Evolutionary conservation across 2,797 vertebrate species (phyloP).

Genomic region (Liasis olivaceus): DNA sequence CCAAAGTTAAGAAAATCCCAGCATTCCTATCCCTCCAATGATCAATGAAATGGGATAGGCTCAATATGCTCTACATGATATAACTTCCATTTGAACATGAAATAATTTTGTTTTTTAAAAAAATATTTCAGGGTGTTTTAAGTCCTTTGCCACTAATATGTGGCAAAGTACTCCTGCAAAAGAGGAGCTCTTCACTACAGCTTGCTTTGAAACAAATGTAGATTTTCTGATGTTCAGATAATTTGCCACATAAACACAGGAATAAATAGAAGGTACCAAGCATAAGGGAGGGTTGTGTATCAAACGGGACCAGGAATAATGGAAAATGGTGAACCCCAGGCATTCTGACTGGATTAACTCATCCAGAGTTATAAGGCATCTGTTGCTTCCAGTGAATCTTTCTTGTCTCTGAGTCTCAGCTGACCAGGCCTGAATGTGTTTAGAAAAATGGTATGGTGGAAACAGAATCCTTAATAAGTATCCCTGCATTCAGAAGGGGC

Average conservation of each 20-base stretch:
- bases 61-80: neutral
- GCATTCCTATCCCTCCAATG: neutral
- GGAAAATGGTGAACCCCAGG: too few relatives aligned
- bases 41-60: neutral
- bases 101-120: neutral
- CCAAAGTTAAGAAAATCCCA: neutral
- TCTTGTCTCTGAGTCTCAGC: too few relatives aligned
- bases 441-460: too few relatives aligned
- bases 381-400: too few relatives aligned
- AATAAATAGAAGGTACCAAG: too few relatives aligned
- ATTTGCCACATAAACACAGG: neutral
- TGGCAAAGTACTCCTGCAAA: neutral
- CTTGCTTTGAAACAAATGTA: neutral
- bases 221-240: neutral
- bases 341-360: too few relatives aligned
- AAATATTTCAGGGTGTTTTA: neutral
- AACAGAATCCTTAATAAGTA: too few relatives aligned
- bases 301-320: too few relatives aligned
- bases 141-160: neutral
- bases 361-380: too few relatives aligned
- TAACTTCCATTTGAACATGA: neutral
- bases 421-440: too few relatives aligned
- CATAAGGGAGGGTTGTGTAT: too few relatives aligned
- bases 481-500: too few relatives aligned
- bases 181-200: neutral